Evolutionary conservation across 2,113 vertebrate genomes (phyloP), one percentile per base, ranked within the genome.

Genomic region (Cisticola juncidis): DNA sequence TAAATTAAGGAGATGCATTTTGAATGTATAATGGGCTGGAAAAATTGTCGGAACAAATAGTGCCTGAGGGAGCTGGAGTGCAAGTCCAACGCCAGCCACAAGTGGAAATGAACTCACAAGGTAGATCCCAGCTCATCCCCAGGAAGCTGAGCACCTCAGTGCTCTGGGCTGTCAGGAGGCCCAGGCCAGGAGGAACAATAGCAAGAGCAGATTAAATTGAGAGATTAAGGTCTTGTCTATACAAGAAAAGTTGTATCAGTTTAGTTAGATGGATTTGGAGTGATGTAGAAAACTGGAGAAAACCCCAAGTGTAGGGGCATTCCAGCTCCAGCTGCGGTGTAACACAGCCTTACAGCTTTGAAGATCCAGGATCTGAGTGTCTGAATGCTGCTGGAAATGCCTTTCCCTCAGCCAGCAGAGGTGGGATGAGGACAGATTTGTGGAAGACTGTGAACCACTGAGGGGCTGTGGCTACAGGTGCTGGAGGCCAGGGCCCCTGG

Each of bases 151-250:
- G 33, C 68, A 50, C 70, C 58, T 77, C 38, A 78, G 76, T 15
- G 88, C 79, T 93, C 71, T 74, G 51, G 71, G 79, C 90, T 96
- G 85, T 81, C 0, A 2, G 70, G 92, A 66, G 76, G 81, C 92
- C 62, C 4, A 5, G 58, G 88, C 92, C 58, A 70, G 85, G 58
- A 93, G 76, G 53, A 95, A 88, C 68, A 95, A 82, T 54, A 85
- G 90, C 79, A 74, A 93, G 71, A 54, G 36, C 47, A 88, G 90
- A 94, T 91, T 77, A 83, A 96, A 68, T 40, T 2, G 22, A 70
- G 74, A 92, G 87, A 97, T 96, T 95, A 94, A 35, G 33, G 93
- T 93, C 95, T 96, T 96, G 95, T 90, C 96, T 96, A 88, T 80
- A 93, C 93, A 96, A 73, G 94, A 94, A 96, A 73, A 81, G 78